Percentiles rank a stretch among this genome's conserved stretches.
Evolutionary conservation across 2,797 vertebrate species (phyloP).

Genomic region (Otolemur crassicaudatus): DNA sequence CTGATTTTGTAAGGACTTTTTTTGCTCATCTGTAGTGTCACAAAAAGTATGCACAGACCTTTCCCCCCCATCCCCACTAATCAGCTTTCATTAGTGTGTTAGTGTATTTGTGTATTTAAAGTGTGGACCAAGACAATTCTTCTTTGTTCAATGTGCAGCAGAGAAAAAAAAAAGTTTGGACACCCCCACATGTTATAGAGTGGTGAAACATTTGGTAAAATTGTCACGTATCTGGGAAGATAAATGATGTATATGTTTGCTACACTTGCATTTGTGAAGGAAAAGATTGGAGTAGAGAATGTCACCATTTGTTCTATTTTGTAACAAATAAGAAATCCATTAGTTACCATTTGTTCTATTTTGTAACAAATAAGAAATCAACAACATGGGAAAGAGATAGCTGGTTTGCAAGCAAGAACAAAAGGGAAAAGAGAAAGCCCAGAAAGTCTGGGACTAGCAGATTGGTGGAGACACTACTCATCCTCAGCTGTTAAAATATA

Average conservation of each 20-base stretch:
- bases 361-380: background rate
- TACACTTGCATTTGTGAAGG: background rate
- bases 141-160: no score
- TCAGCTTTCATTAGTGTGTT: no score
- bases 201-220: constrained; percentile 20
- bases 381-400: background rate
- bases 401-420: background rate
- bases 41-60: no score
- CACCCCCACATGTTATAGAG: background rate
- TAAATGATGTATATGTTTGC: background rate
- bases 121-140: no score
- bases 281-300: background rate
- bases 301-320: constrained; percentile 2
- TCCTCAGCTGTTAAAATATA: background rate
- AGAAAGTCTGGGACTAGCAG: background rate
- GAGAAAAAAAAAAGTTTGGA: no score
- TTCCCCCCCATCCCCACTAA: no score
- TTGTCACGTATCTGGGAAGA: background rate
- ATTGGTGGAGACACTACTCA: background rate
- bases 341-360: background rate
- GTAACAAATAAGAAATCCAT: background rate
- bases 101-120: no score
- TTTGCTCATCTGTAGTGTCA: no score
- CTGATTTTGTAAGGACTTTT: no score
- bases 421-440: background rate